phyloP scores from a whole-genome alignment of 2,113 vertebrate genomes.

The Pedetes capensis region DNA sequence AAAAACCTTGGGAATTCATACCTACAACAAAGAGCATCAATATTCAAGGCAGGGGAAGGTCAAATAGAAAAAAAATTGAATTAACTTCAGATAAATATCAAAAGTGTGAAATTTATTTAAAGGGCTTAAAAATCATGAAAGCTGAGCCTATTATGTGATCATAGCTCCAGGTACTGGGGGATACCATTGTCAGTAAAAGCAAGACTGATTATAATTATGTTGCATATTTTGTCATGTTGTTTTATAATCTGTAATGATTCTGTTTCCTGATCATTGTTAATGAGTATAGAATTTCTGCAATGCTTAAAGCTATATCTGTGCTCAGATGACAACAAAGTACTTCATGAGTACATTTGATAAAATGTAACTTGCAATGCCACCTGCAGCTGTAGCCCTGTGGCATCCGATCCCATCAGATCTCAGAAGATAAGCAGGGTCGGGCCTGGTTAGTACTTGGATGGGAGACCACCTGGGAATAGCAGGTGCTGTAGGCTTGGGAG shows the following conservation, averaged over 20 bases:
- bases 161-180: background rate
- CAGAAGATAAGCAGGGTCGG: no score
- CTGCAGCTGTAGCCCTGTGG: no score
- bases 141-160: background rate
- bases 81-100: slow-evolving; percentile 4
- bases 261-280: background rate
- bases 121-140: background rate
- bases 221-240: background rate
- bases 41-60: background rate
- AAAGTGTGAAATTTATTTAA: background rate
- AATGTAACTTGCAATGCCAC: fast-evolving
- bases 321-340: background rate
- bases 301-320: background rate
- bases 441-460: no score
- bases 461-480: no score
- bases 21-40: background rate
- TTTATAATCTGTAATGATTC: background rate
- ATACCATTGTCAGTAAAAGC: background rate
- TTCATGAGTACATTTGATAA: background rate
- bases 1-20: background rate
- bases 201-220: background rate
- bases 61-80: background rate
- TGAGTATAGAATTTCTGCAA: background rate
- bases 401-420: no score
- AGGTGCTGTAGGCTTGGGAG: no score